phyloP scores from a whole-genome alignment of 2,113 vertebrate species.

The Ptyas mucosa region DNA sequence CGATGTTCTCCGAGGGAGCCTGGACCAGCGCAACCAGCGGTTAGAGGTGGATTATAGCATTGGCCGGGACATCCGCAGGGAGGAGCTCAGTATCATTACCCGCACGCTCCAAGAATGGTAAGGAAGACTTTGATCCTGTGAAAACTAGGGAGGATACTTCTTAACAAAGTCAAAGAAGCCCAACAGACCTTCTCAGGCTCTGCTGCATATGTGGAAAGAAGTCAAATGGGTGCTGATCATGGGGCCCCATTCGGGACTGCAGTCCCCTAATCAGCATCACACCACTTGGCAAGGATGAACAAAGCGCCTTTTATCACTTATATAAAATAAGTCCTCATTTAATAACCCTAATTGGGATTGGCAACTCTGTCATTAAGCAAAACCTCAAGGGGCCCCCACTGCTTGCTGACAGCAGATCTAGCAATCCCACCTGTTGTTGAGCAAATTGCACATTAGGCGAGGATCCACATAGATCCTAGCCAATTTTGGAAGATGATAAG shows the following conservation, averaged over 20 bases:
- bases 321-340: neutral
- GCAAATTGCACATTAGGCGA: neutral
- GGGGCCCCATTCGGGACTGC: neutral
- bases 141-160: neutral
- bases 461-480: neutral
- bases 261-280: neutral
- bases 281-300: neutral
- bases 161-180: neutral
- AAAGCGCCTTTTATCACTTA: neutral
- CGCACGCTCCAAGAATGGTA: slow-evolving; percentile 96
- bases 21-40: slow-evolving; percentile 77
- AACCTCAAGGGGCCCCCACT: neutral
- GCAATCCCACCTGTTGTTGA: neutral
- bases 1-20: slow-evolving; percentile 72
- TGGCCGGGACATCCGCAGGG: slow-evolving; percentile 91
- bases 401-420: neutral
- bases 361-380: neutral
- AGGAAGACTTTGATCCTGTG: slow-evolving; percentile 36
- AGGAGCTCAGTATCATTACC: slow-evolving; percentile 90
- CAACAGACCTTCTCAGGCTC: neutral
- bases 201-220: neutral
- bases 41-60: slow-evolving; percentile 92
- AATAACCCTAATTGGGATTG: neutral
- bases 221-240: neutral
- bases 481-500: neutral